Base-by-base conservation (phyloP, 1,140 invertebrate species). In the Chionoecetes opilio region DNA sequence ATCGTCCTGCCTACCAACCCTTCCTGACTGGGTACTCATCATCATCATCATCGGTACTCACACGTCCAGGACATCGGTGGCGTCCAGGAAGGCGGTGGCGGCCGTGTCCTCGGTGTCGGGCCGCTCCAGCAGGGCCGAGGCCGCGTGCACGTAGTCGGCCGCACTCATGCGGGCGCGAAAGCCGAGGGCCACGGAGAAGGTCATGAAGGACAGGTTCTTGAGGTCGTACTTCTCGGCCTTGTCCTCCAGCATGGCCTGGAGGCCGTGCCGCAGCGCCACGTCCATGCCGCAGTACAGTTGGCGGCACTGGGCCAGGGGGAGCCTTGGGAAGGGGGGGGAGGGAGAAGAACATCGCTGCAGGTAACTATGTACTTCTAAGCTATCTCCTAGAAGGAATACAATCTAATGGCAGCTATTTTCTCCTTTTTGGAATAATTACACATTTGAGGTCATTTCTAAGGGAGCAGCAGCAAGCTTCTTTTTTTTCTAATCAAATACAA, bases 261-360 rank as follows among this genome's bases (percentile, higher is more conserved):
- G 98, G 96, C 98, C 98, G 88, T 98, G 98, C 34, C 98, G 97
- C 9, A 99, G 97, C 63, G 97, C 97, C 87, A 99, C 97, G 97
- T 99, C 99, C 99, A 99, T 99, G 11, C 98, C 98, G 31, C 97
- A 97, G 97, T 98, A 99, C 88, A 98, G 98, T 97, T 99, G 99
- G 17, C 98, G 98, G 86, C 99, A 99, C 97, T 99, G 98, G 88
- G 97, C 98, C 86, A 99, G 96, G 2, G 99, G 99, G 96, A 99
- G 97, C 3, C 96, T 96, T 91, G 37, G 31, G 11, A 35, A 17
- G 26, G 34, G 3, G n/a, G 31, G 85, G 85, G 34, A 37, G 31
- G 21, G 17, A 75, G 17, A 14, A 2, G 26, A 31, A n/a, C 29
- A 90, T 21, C 14, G 41, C 0, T 6, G 6, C 37, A 2, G 6